A percentile compares a stretch with the other conserved stretches of the same genome.
Evolutionary conservation across 2,888 invertebrate genomes (phyloP).

Genomic region (Zootermopsis nevadensis): DNA sequence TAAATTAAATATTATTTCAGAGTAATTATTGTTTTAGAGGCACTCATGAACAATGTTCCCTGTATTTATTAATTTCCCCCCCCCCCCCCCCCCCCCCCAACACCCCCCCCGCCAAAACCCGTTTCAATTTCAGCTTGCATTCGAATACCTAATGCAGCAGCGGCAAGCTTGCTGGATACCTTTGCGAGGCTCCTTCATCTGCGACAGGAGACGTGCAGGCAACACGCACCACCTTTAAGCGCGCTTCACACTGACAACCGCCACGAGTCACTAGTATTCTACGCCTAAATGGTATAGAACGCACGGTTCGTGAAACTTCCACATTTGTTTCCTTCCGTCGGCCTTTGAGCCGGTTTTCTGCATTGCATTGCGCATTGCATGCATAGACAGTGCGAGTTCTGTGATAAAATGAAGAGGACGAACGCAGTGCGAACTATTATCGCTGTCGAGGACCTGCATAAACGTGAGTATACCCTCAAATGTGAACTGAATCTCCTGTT

Average conservation of each 20-base stretch:
- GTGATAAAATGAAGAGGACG: not conserved
- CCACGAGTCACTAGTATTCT: no score
- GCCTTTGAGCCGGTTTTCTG: not conserved
- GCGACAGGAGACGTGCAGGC: no score
- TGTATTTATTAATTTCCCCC: no score
- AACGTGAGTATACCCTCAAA: not conserved
- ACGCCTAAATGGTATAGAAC: no score
- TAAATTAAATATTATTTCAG: no score
- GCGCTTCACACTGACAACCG: no score
- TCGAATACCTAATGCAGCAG: not conserved
- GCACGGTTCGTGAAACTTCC: not conserved
- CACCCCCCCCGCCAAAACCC: not conserved
- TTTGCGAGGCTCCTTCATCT: not conserved
- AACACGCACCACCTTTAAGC: no score
- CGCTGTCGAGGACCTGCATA: not conserved
- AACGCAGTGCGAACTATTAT: not conserved
- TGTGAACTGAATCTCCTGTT: not conserved
- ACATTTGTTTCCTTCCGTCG: not conserved
- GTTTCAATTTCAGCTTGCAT: conserved; percentile 19
- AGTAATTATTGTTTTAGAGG: no score
- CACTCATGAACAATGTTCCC: no score
- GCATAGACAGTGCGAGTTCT: not conserved
- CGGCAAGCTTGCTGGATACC: not conserved
- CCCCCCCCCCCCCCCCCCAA: not conserved
- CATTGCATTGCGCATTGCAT: no score